Base-by-base conservation (phyloP, 2,113 vertebrate species). In the Poeciliopsis prolifica region DNA sequence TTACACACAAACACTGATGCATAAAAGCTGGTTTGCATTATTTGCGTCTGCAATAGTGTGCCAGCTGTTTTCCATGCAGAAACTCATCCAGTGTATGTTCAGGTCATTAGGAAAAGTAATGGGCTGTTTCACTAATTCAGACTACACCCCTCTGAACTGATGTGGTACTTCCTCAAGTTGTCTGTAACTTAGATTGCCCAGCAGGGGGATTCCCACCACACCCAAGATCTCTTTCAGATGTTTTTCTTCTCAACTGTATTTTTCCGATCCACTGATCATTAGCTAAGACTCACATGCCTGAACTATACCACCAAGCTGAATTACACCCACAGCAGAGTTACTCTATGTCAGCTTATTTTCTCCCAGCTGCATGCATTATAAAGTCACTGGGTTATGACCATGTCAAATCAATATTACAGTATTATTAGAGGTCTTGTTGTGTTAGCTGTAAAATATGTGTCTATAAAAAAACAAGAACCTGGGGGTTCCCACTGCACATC, bases 371-470 rank as follows among this genome's bases (percentile, higher is more conserved):
- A 6, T 70, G 63, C 42, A 65, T 19, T 58, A 60, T 35, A 31
- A 65, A 77, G 71, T 68, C 73, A 74, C 75, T 70, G 77, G 68
- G 78, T 81, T 81, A 64, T 61, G 74, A 73, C 84, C 51, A 70
- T 76, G 86, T 79, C 78, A 80, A 81, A 89, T 92, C 88, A 87
- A 92, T 92, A 85, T 37, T 80, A 84, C 82, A 79, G 24, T 62
- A 70, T 77, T 77, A 83, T 89, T 79, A 80, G 51, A 11, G 67
- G 61, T 60, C 61, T 68, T 72, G 83, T 84, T 82, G 72, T 71
- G 63, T 79, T 63, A 65, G 78, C 70, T 68, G 65, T 51, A 42
- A 65, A 65, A 74, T 80, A 70, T 66, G 17, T 81, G 70, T 42
- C 51, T n/a, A 15, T 26, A 51, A 60, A 54, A 81, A 75, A 24